Percentiles rank a stretch among this genome's conserved stretches.
Evolutionary conservation across 2,797 vertebrate species (phyloP).

Genomic region (Sciurus carolinensis): DNA sequence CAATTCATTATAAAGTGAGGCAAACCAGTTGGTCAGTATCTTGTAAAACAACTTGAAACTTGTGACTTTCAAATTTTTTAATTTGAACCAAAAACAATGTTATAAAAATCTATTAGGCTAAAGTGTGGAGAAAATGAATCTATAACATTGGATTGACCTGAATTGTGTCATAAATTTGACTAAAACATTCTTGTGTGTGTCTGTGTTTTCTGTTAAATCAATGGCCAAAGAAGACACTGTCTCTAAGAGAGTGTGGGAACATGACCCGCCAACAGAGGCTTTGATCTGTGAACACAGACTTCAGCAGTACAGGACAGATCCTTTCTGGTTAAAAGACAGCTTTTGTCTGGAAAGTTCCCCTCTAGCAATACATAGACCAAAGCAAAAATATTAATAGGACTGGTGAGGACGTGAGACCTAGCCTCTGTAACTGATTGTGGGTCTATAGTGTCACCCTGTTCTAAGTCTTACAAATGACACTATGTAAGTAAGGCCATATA

Average conservation of each 20-base stretch:
- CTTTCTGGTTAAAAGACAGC: slow-evolving; percentile 51
- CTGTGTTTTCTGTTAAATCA: slow-evolving; percentile 43
- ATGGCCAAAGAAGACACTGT: neutral
- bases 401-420: neutral
- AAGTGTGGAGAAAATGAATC: neutral
- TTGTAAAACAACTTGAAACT: slow-evolving; percentile 4
- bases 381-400: slow-evolving; percentile 56
- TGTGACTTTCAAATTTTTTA: neutral
- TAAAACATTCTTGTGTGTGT: neutral
- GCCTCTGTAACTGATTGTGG: neutral
- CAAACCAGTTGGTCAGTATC: neutral
- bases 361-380: slow-evolving; percentile 51
- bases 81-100: slow-evolving; percentile 18
- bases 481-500: neutral
- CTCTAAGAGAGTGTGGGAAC: neutral
- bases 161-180: neutral
- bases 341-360: slow-evolving; percentile 74
- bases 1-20: neutral
- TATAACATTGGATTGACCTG: neutral
- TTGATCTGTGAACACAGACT: slow-evolving; percentile 47
- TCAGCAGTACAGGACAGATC: neutral
- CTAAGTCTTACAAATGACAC: neutral
- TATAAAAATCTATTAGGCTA: neutral
- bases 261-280: neutral
- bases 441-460: neutral